Conservation (phyloP, 2,797 vertebrate species). For the Sorex maritimensis region DNA sequence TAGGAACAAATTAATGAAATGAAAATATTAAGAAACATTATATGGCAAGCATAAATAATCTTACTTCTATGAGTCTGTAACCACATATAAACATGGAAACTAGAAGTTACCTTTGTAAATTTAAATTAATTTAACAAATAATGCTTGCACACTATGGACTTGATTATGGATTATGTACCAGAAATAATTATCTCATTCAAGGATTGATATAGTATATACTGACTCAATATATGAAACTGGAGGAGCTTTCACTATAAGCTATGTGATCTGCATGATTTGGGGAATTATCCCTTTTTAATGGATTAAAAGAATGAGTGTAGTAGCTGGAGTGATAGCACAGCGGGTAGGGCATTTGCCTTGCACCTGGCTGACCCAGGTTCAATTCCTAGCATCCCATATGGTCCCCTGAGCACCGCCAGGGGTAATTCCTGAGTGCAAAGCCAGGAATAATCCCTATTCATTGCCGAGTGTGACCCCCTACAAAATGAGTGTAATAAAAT, state of each 20-base stretch:
- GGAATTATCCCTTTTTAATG: neutral
- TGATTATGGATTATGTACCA: conserved; percentile 58
- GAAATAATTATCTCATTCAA: conserved; percentile 39
- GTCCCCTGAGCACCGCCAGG: no score
- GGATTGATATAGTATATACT: conserved; percentile 21
- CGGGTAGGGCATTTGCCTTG: no score
- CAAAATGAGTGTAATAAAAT: conserved; percentile 28
- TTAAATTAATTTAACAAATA: conserved; percentile 25
- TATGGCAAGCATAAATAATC: conserved; percentile 32
- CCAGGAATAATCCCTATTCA: no score
- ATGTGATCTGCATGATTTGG: neutral
- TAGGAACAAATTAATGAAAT: conserved; percentile 59
- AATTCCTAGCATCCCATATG: no score
- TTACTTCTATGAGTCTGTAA: neutral
- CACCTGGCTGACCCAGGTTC: no score
- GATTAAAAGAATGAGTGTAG: conserved; percentile 19
- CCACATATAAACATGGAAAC: conserved; percentile 8
- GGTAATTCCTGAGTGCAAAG: no score
- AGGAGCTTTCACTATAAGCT: conserved; percentile 47
- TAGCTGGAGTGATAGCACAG: neutral
- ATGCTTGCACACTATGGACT: neutral
- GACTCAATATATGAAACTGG: conserved; percentile 57
- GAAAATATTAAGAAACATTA: conserved; percentile 38
- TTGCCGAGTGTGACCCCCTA: no score
- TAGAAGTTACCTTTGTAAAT: conserved; percentile 39